Evolutionary conservation across 1,140 invertebrate species (phyloP).

Genomic region (Zaprionus vittiger): DNA sequence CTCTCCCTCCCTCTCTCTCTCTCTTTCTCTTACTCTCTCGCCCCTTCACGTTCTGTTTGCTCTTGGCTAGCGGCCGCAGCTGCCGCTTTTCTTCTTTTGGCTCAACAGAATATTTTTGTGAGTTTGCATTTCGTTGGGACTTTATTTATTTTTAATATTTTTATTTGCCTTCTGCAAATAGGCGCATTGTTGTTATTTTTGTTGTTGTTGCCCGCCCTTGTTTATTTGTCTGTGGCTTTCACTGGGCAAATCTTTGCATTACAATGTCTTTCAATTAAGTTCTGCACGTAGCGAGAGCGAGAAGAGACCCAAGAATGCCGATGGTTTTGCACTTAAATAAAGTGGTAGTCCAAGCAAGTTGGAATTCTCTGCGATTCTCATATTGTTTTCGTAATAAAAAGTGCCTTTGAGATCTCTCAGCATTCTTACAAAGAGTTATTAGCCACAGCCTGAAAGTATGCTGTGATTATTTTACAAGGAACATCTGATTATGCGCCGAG

Average conservation of each 20-base stretch:
- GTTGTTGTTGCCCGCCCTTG: slow-evolving; percentile 46
- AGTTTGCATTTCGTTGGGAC: slow-evolving; percentile 56
- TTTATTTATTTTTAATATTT: slow-evolving; percentile 81
- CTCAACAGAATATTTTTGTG: slow-evolving; percentile 10
- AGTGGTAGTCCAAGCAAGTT: background rate
- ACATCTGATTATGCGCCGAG: background rate
- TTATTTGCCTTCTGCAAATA: slow-evolving; percentile 68
- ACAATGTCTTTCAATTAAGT: slow-evolving; percentile 75
- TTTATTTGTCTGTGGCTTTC: slow-evolving; percentile 65
- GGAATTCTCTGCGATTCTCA: background rate
- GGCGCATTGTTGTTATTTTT: slow-evolving; percentile 26
- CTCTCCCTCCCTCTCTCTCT: slow-evolving; percentile 21
- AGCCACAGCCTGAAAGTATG: background rate
- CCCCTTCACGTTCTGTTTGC: background rate
- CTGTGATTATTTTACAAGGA: background rate
- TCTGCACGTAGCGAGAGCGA: slow-evolving; percentile 10
- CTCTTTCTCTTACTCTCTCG: background rate
- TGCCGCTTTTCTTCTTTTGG: slow-evolving; percentile 27
- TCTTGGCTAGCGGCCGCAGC: slow-evolving; percentile 17
- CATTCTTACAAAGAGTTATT: background rate
- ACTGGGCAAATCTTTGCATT: slow-evolving; percentile 61
- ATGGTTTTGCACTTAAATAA: slow-evolving; percentile 1
- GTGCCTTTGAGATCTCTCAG: background rate
- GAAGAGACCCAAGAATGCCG: background rate
- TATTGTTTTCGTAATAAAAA: background rate